A percentile compares a stretch with the other conserved stretches of the same genome.
Conservation (phyloP, 2,888 invertebrate species). For the Acleris sparsana region DNA sequence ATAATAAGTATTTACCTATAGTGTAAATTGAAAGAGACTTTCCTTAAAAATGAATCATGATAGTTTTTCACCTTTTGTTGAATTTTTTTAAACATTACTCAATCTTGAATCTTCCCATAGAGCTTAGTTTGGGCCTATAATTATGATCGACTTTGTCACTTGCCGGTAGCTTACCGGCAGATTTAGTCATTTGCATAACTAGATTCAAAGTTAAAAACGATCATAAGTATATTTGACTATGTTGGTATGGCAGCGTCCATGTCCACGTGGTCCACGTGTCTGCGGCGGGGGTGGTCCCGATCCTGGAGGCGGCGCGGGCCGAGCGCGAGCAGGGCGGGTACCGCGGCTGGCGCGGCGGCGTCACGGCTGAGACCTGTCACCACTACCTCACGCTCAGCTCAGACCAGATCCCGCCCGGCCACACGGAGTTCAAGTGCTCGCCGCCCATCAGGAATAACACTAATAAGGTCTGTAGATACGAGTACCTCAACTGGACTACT, state of each 20-base stretch:
- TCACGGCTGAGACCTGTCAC: slow-evolving; percentile 87
- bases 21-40: no score
- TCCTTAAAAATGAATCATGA: no score
- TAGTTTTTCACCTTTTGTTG: no score
- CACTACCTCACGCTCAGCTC: slow-evolving; percentile 85
- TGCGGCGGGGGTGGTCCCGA: slow-evolving; percentile 78
- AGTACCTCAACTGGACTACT: slow-evolving; percentile 8
- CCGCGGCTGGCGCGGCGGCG: slow-evolving; percentile 70
- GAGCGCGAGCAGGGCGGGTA: slow-evolving; percentile 78
- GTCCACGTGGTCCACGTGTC: slow-evolving; percentile 87
- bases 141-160: no score
- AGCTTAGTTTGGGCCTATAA: no score
- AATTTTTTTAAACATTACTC: no score
- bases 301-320: slow-evolving; percentile 75
- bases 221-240: background rate
- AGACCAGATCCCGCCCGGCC: slow-evolving; percentile 83
- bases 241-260: slow-evolving; percentile 68
- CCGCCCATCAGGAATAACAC: slow-evolving; percentile 84
- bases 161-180: no score
- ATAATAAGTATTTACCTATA: background rate
- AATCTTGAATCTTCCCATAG: no score
- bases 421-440: slow-evolving; percentile 87
- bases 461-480: slow-evolving; percentile 72
- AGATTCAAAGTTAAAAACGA: no score
- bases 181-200: no score